Evolutionary conservation across 2,113 vertebrate genomes (phyloP), one percentile per base, ranked within the genome.

Genomic region (Rostratula benghalensis): DNA sequence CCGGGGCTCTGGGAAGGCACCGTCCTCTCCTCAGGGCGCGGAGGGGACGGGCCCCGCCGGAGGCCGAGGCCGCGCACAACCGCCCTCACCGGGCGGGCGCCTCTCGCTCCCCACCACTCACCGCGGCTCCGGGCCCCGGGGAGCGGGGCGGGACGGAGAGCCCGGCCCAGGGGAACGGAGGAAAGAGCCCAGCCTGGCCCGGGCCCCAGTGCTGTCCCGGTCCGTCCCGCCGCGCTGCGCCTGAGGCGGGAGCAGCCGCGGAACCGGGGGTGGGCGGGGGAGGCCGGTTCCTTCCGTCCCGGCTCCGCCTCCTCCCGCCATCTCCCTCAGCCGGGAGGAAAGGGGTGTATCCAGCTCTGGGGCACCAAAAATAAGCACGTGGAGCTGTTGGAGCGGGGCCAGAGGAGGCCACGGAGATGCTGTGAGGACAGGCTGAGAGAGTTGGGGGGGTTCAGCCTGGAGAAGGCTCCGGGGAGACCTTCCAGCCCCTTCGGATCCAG

Each of bases 1-100:
- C 3, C 2, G 14, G n/a, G 45, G 22, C 43, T 11, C 30, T 12
- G 24, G 3, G 16, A 2, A 1, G 16, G 50, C 30, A 18, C 23
- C 43, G 43, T 2, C 45, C 63, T 27, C 71, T 35, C 63, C 56
- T 35, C 71, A 18, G 21, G 16, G 18, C 33, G 74, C 51, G 20
- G 30, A 27, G 9, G 28, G 79, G 17, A 9, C 22, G 46, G 23
- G 48, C 50, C 41, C 33, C 7, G 23, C 28, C 1, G 33, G 14
- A 30, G 45, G 78, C 53, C 17, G 10, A 13, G 37, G 25, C 63
- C 24, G 28, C 71, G 8, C 71, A 28, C 16, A 23, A 18, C 8
- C 27, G 6, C 37, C 24, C 24, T 43, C 19, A 13, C 39, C 7
- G 19, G 25, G 45, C 37, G 25, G 28, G 16, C 48, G 11, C 35